Conservation (phyloP, 2,797 vertebrate species). For the Acrossocheilus wenchowensis region DNA sequence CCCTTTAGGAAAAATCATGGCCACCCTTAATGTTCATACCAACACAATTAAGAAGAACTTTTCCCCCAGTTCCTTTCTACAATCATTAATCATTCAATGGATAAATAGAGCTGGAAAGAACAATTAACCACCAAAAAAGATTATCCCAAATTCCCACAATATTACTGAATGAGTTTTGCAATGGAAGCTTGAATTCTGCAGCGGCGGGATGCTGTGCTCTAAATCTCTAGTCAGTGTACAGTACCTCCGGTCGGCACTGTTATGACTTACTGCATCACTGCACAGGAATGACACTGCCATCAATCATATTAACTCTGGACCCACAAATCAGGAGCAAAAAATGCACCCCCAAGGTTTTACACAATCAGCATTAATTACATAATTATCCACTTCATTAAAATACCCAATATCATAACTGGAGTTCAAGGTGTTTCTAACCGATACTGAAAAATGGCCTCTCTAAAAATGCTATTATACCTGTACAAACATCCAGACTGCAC, state of each 20-base stretch:
- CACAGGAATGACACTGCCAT: constrained; percentile 67
- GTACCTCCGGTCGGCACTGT: constrained; percentile 52
- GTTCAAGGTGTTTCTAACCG: constrained; percentile 60
- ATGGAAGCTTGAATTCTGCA: constrained; percentile 6
- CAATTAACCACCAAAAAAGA: constrained; percentile 25
- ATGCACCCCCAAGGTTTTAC: constrained; percentile 55
- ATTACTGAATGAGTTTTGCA: constrained; percentile 13
- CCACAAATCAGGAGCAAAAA: constrained; percentile 57
- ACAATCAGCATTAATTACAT: constrained; percentile 63
- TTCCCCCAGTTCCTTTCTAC: background rate
- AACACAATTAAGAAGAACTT: background rate
- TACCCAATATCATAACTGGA: constrained; percentile 50
- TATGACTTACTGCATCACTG: constrained; percentile 67
- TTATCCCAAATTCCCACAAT: constrained; percentile 1
- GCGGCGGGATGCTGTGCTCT: constrained; percentile 34
- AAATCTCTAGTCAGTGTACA: constrained; percentile 48
- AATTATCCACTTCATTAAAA: constrained; percentile 67
- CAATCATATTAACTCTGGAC: constrained; percentile 64
- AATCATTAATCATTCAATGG: background rate
- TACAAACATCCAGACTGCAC: background rate
- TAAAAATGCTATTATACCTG: constrained; percentile 38
- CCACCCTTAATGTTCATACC: background rate
- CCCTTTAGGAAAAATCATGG: background rate
- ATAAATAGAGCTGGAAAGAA: background rate
- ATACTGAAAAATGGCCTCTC: constrained; percentile 48